Base-by-base conservation (phyloP, 2,113 vertebrate species). In the Chrysemys picta region DNA sequence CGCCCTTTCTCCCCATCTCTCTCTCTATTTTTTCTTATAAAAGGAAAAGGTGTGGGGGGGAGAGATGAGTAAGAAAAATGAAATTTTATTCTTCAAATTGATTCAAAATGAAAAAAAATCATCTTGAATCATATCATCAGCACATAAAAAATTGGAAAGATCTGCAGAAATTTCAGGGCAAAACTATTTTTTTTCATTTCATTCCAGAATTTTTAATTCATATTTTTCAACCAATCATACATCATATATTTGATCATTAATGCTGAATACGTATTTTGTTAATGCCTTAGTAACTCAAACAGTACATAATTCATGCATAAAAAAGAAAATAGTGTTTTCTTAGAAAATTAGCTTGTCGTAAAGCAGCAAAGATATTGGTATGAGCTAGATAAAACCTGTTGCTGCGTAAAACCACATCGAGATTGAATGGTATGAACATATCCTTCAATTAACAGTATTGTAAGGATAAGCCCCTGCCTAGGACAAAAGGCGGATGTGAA, bases 241-340 rank as follows among this genome's bases (percentile, higher is more conserved):
- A 5, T 50, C 54, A 25, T 17, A 80, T 38, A 56, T 24, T 29
- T 6, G 1, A 1, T 69, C 45, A 47, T 82, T 88, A 82, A 19
- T 85, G n/a, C n/a, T 80, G 25, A 3, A 47, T 38, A 1, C 3
- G 1, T 57, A 17, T 90, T 54, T 16, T 84, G 19, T 22, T 54
- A 56, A 22, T 21, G 31, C 42, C 22, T 47, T 21, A 31, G 8
- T 47, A 50, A 85, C 2, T 1, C 8, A 85, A 54, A 84, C 79
- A 85, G 2, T 10, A 72, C 2, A 17, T 3, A 31, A 42, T 25
- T 62, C 0, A 9, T 42, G 2, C 29, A 42, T 2, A 88, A 5
- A 35, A 49, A 14, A 80, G 6, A 80, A 49, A 80, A 80, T n/a
- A 80, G 25, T 87, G 42, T 76, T 82, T 35, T 76, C 50, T 76